phyloP scores from a whole-genome alignment of 2,888 invertebrate species.

The Drosophila mayaguana region DNA sequence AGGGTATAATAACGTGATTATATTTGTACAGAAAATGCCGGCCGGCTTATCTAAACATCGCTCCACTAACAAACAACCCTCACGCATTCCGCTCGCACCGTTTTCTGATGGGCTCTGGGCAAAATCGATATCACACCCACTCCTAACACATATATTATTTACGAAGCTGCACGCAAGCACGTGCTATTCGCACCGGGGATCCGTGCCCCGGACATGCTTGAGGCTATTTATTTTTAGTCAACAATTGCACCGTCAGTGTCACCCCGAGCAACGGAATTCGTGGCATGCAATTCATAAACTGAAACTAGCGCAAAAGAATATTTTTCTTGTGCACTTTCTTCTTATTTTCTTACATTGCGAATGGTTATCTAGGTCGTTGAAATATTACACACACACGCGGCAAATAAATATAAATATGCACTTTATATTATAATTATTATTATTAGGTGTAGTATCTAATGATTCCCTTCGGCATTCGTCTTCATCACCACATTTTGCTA shows the following conservation, averaged over 20 bases:
- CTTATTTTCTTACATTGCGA: conserved; percentile 59
- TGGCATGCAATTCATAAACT: conserved; percentile 51
- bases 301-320: conserved; percentile 1
- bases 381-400: conserved; percentile 39
- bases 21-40: conserved; percentile 21
- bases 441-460: conserved; percentile 5
- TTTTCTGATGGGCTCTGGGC: conserved; percentile 27
- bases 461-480: conserved; percentile 18
- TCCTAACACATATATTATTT: conserved; percentile 41
- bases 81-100: not conserved
- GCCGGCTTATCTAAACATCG: conserved; percentile 56
- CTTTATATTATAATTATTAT: conserved; percentile 11
- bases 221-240: conserved; percentile 71
- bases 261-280: conserved; percentile 52
- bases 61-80: conserved; percentile 1
- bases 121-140: conserved; percentile 68
- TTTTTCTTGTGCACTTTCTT: conserved; percentile 12
- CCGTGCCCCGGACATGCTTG: conserved; percentile 17
- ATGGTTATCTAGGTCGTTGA: conserved; percentile 6
- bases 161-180: conserved; percentile 69
- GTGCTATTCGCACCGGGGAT: conserved; percentile 42
- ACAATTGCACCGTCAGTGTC: conserved; percentile 44
- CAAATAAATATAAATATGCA: conserved; percentile 25
- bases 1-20: conserved; percentile 9
- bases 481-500: conserved; percentile 43